phyloP scores from a whole-genome alignment of 1,140 invertebrate species.

The Zaprionus camerounensis region DNA sequence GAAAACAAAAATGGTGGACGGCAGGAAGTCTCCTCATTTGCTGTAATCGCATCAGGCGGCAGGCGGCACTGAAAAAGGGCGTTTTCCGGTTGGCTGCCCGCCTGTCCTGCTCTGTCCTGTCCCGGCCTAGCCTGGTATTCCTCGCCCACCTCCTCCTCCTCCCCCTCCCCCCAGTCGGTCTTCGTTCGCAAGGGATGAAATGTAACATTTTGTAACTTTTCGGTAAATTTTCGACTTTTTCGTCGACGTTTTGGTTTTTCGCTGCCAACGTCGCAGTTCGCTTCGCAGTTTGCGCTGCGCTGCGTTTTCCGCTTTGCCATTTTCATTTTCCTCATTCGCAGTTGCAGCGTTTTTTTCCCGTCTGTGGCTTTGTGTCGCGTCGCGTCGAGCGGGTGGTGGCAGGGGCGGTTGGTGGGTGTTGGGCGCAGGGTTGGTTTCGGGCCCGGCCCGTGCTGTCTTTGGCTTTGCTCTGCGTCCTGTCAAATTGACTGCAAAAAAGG shows the following conservation, averaged over 20 bases:
- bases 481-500: slow-evolving; percentile 84
- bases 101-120: slow-evolving; percentile 31
- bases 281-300: slow-evolving; percentile 28
- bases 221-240: slow-evolving; percentile 83
- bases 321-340: slow-evolving; percentile 47
- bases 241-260: slow-evolving; percentile 72
- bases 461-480: slow-evolving; percentile 75
- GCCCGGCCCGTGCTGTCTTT: slow-evolving; percentile 60
- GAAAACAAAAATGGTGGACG: slow-evolving; percentile 76
- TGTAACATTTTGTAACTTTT: slow-evolving; percentile 83
- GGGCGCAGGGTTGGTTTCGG: slow-evolving; percentile 10
- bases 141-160: slow-evolving; percentile 6
- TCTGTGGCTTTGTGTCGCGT: slow-evolving; percentile 61
- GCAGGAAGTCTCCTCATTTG: slow-evolving; percentile 84
- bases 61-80: slow-evolving; percentile 70
- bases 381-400: slow-evolving; percentile 16
- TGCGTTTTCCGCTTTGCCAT: slow-evolving; percentile 25
- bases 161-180: slow-evolving; percentile 5
- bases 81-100: slow-evolving; percentile 84
- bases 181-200: slow-evolving; percentile 71
- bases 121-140: slow-evolving; percentile 4
- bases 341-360: slow-evolving; percentile 22
- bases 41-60: slow-evolving; percentile 81
- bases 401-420: slow-evolving; percentile 1
- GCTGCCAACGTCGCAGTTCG: slow-evolving; percentile 33